Base-by-base conservation (phyloP, 2,888 invertebrate species). In the Pristionchus arcanus region DNA sequence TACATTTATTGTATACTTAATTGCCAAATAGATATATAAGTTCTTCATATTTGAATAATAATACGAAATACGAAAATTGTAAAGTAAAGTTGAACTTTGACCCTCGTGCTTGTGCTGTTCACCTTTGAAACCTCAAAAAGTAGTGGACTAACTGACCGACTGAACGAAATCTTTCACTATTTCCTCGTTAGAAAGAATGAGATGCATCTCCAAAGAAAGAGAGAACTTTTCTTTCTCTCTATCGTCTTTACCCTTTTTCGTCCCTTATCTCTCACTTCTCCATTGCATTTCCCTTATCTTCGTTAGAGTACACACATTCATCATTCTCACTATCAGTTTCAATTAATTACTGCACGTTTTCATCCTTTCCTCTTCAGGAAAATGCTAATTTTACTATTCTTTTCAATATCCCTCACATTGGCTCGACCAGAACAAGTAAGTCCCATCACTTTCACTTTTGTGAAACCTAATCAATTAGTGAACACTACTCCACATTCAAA, bases 401-500 rank as follows among this genome's bases (percentile, higher is more conserved):
- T 77, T n/a, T 16, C 42, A 42, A 28, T 42, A 42, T 21, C 15
- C 5, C 0, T 28, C 11, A 2, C 81, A 49, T n/a, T 28, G n/a
- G 11, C 34, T 42, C 49, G 11, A 11, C 16, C n/a, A 16, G 81
- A 81, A 16, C 21, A 77, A 81, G 81, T 81, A 53, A 81, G 81
- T 81, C 2, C 42, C 81, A 28, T 53, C 49, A 81, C 49, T 53
- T 81, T 81, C n/a, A 0, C 81, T 28, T n/a, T 53, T n/a, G n/a
- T 42, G 34, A 68, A 74, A 25, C n/a, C 49, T 28, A 81, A 81
- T 81, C 81, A 81, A 81, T 81, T 81, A 81, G 81, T 53, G 49
- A 81, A 49, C 74, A 37, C 34, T 71, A 16, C 25, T 49, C 42
- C 81, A 49, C 31, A 74, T 74, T 37, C 21, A 21, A 21, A 37